Base-by-base conservation (phyloP, 2,113 vertebrate genomes). In the Stegastes partitus region DNA sequence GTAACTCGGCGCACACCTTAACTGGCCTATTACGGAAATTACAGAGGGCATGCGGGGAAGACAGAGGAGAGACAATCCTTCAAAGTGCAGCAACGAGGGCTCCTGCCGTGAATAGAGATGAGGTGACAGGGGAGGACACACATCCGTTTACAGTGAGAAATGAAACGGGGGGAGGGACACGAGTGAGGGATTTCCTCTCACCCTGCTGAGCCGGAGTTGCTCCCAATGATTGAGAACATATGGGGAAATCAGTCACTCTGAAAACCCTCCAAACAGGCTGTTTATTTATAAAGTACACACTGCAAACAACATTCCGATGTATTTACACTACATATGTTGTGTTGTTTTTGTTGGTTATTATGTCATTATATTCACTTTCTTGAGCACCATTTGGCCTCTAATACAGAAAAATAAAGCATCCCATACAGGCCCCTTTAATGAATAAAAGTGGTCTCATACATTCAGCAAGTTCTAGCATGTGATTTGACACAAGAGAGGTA, bases 71-170 rank as follows among this genome's bases (percentile, higher is more conserved):
- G 66, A 84, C 74, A 87, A 91, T 91, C 82, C 85, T 82, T 87
- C 77, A 86, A 68, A 85, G 78, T 76, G 86, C 85, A 65, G 68
- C 58, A 54, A 76, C 12, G 5, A 78, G 64, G 49, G 50, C 49
- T 68, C 79, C 86, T 55, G 83, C 66, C 5, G 72, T 79, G 88
- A 89, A 90, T 91, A 84, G 84, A 77, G 75, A 92, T 92, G 87
- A 93, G 89, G 69, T 74, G 81, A 84, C 71, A 81, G 53, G 59
- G 68, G 87, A 90, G 88, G 85, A 84, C 74, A 84, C 76, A 54
- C 76, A 68, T 74, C 77, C 85, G 65, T 75, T 79, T 80, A 81
- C 55, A 50, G 70, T 50, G 74, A 85, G 67, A 71, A 68, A 83
- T 74, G 57, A 77, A 77, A 76, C 3, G 16, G 56, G 31, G 31